Percentiles rank a stretch among this genome's conserved stretches.
Evolutionary conservation across 2,797 vertebrate genomes (phyloP).

Genomic region (Passerculus sandwichensis): DNA sequence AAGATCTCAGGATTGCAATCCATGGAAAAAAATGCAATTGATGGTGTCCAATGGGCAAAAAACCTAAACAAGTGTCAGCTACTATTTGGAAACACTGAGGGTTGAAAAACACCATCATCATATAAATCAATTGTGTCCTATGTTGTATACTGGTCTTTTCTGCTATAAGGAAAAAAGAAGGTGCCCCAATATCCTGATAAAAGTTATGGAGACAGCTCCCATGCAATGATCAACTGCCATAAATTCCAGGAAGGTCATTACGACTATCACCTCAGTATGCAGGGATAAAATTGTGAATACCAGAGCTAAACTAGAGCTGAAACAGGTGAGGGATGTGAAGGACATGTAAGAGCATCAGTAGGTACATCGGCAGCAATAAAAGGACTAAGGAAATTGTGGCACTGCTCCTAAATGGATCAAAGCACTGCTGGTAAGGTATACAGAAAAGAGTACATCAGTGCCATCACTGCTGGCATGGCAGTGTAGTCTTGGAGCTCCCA

Average conservation of each 20-base stretch:
- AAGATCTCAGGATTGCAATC: not conserved
- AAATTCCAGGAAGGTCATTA: not conserved
- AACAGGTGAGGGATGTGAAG: not conserved
- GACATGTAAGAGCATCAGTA: not conserved
- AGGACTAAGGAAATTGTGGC: not conserved
- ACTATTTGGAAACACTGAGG: not conserved
- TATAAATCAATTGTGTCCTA: not conserved
- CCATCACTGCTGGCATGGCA: not conserved
- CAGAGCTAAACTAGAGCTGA: not conserved
- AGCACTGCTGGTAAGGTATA: not conserved
- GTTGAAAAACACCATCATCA: accelerated
- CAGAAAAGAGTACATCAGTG: not conserved
- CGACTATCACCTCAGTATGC: not conserved
- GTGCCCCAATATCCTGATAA: not conserved
- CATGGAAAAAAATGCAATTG: not conserved
- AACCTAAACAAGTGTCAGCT: not conserved
- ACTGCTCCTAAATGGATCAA: not conserved
- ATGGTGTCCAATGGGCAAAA: not conserved
- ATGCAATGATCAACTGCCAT: not conserved
- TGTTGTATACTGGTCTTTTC: not conserved
- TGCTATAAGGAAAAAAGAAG: not conserved
- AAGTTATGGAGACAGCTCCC: not conserved
- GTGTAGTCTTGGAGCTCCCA: not conserved
- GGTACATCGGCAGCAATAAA: not conserved
- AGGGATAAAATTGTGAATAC: not conserved